phyloP scores from a whole-genome alignment of 1,140 invertebrate genomes.

The Drosophila kikkawai region DNA sequence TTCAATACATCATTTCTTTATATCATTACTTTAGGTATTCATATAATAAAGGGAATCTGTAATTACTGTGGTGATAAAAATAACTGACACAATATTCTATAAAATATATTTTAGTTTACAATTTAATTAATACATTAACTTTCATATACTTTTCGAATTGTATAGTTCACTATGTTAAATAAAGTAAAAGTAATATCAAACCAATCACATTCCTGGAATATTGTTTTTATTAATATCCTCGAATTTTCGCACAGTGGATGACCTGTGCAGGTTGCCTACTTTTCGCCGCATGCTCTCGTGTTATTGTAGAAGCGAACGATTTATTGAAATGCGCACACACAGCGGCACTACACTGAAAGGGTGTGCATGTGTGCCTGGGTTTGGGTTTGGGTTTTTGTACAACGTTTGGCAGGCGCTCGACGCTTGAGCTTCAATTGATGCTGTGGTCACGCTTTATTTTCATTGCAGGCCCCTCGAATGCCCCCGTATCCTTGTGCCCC shows the following conservation, averaged over 20 bases:
- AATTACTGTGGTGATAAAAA: too few relatives aligned
- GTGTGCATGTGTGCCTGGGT: slow-evolving; percentile 55
- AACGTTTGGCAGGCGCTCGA: slow-evolving; percentile 45
- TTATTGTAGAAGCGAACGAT: slow-evolving; percentile 78
- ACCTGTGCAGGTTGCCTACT: slow-evolving; percentile 60
- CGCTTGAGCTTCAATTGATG: slow-evolving; percentile 80
- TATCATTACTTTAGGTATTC: too few relatives aligned
- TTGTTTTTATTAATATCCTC: neutral
- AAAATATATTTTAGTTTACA: too few relatives aligned
- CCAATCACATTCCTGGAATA: neutral
- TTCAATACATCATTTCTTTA: too few relatives aligned
- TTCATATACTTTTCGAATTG: too few relatives aligned
- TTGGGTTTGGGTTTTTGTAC: slow-evolving; percentile 47
- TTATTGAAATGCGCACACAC: slow-evolving; percentile 73
- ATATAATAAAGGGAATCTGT: too few relatives aligned
- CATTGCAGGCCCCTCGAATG: slow-evolving; percentile 44
- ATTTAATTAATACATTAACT: too few relatives aligned
- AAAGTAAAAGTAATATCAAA: neutral
- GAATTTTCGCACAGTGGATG: slow-evolving; percentile 5
- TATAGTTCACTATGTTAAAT: neutral
- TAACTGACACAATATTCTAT: too few relatives aligned
- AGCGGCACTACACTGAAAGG: slow-evolving; percentile 71
- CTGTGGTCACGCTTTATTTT: slow-evolving; percentile 80
- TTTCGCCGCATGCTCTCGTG: slow-evolving; percentile 58
- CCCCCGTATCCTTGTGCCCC: neutral